Conservation (phyloP, 2,113 vertebrate genomes). For the Proterorhinus semilunaris region DNA sequence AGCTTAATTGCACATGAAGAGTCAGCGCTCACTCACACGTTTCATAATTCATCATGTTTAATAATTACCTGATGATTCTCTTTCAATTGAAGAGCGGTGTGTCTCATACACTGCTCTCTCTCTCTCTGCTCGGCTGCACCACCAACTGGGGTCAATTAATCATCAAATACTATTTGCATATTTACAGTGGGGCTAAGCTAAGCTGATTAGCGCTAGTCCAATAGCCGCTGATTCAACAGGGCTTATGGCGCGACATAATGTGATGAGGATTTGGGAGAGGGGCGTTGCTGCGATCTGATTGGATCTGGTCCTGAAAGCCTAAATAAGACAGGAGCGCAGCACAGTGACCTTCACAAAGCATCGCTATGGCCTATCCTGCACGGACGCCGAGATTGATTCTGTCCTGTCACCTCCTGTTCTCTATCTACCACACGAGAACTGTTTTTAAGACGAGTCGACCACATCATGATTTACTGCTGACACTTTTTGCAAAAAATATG, state of each 20-base stretch:
- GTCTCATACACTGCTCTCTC: background rate
- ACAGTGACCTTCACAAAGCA: slow-evolving; percentile 54
- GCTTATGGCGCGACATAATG: slow-evolving; percentile 63
- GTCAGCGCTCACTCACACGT: slow-evolving; percentile 6
- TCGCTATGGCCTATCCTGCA: slow-evolving; percentile 16
- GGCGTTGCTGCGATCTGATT: slow-evolving; percentile 60
- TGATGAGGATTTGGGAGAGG: slow-evolving; percentile 64
- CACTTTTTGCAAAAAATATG: too few species aligned
- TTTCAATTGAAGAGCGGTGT: slow-evolving; percentile 9
- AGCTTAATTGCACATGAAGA: background rate
- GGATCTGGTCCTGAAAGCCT: slow-evolving; percentile 56
- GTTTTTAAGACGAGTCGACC: too few species aligned
- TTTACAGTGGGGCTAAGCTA: slow-evolving; percentile 70
- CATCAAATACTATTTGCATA: slow-evolving; percentile 74
- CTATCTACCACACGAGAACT: background rate
- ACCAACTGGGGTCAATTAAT: slow-evolving; percentile 74
- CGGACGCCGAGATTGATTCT: slow-evolving; percentile 22
- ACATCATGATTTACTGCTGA: too few species aligned
- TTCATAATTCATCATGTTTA: slow-evolving; percentile 20
- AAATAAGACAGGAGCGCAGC: slow-evolving; percentile 43
- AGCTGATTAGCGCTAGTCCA: slow-evolving; percentile 67
- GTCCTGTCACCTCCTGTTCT: slow-evolving; percentile 13
- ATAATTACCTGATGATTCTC: slow-evolving; percentile 11
- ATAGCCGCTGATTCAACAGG: slow-evolving; percentile 64
- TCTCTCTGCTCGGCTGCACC: slow-evolving; percentile 48